Percentiles rank a stretch among this genome's conserved stretches.
Evolutionary conservation across 2,113 vertebrate genomes (phyloP).

Genomic region (Sander vitreus): DNA sequence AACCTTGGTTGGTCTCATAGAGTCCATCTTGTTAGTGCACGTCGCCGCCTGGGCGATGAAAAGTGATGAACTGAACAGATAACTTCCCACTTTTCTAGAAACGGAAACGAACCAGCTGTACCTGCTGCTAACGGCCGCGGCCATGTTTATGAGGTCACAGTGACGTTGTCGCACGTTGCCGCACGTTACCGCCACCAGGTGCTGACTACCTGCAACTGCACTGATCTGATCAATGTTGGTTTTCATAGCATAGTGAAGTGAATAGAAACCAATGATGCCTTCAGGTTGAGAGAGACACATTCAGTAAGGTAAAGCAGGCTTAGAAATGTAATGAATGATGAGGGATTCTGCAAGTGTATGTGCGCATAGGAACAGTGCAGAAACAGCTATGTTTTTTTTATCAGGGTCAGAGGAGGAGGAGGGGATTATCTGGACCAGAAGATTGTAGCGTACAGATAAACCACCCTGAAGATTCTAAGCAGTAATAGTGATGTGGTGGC

Average conservation of each 20-base stretch:
- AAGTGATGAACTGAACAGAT: conserved; percentile 39
- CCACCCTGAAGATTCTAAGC: background rate
- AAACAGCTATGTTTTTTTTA: background rate
- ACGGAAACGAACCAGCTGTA: conserved; percentile 43
- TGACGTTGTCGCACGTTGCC: rapidly evolving
- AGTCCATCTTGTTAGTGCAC: conserved; percentile 54
- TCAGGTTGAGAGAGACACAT: background rate
- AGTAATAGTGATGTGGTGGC: conserved; percentile 31
- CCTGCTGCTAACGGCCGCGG: conserved; percentile 4
- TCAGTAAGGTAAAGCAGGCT: background rate
- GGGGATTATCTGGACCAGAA: background rate
- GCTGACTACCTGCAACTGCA: conserved; percentile 28
- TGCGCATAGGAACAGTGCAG: background rate
- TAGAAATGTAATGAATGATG: background rate
- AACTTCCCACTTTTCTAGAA: conserved; percentile 64
- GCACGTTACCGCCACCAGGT: conserved; percentile 44
- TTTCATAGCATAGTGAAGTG: background rate
- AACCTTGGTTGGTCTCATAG: conserved; percentile 67
- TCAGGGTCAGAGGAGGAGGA: background rate
- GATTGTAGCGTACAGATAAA: conserved; percentile 28
- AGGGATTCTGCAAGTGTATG: background rate
- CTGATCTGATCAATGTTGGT: background rate
- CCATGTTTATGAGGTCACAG: conserved; percentile 75
- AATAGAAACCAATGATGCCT: background rate
- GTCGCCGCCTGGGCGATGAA: conserved; percentile 17